Evolutionary conservation across 1,140 invertebrate species (phyloP).

Genomic region (Pinna nobilis): DNA sequence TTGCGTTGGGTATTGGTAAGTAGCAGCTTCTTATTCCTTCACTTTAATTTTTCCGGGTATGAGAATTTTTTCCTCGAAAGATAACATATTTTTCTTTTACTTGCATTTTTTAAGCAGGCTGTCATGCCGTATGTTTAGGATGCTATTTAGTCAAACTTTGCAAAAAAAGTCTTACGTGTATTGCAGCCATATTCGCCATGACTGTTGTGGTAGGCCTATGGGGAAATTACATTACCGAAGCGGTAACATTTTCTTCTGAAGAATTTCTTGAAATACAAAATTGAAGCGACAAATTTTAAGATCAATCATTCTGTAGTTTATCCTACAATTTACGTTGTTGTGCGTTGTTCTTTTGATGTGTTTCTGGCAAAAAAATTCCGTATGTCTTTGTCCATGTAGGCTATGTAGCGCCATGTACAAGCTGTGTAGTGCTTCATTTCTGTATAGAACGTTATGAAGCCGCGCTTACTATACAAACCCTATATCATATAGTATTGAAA

Average conservation of each 20-base stretch:
- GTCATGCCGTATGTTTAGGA: constrained; percentile 23
- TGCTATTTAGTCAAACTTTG: constrained; percentile 44
- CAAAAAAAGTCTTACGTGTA: neutral
- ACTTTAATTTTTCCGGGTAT: neutral
- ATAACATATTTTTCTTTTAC: constrained; percentile 31
- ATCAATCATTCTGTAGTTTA: constrained; percentile 1
- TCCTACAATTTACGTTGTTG: neutral
- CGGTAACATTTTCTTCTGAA: neutral
- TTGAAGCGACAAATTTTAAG: constrained; percentile 6
- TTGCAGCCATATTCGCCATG: constrained; percentile 52
- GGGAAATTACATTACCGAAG: constrained; percentile 8
- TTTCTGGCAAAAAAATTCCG: constrained; percentile 11
- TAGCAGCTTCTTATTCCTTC: constrained; percentile 18
- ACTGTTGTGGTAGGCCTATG: constrained; percentile 21
- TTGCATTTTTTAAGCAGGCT: constrained; percentile 31
- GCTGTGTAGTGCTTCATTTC: constrained; percentile 33
- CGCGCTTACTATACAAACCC: constrained; percentile 17
- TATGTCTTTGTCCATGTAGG: constrained; percentile 25
- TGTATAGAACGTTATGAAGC: constrained; percentile 14
- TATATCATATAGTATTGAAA: constrained; percentile 9
- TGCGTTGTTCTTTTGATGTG: neutral
- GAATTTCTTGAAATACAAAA: neutral
- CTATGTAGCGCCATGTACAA: constrained; percentile 34
- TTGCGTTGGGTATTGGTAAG: constrained; percentile 40
- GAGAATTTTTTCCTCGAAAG: constrained; percentile 37